Conservation (phyloP, 1,140 invertebrate genomes). For the Portunus trituberculatus region DNA sequence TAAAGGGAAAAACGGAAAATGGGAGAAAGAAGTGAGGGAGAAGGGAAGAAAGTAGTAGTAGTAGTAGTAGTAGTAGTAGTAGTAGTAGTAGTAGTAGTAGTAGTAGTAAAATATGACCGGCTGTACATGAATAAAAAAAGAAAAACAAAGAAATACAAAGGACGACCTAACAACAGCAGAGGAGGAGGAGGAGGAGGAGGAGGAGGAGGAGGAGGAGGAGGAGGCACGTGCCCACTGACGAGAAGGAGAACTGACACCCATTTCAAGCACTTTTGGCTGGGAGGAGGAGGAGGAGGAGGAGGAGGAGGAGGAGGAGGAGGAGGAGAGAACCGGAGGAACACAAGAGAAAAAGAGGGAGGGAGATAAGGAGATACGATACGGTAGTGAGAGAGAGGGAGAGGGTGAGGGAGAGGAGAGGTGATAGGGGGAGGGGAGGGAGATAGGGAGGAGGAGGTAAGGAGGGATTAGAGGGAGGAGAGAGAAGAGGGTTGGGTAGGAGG, state of each 20-base stretch:
- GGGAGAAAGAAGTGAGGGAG: not conserved
- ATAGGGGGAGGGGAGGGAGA: not conserved
- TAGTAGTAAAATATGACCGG: not conserved
- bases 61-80: slow-evolving; percentile 37
- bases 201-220: not conserved
- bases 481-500: not conserved
- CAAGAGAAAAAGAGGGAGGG: not conserved
- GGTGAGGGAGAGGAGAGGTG: not conserved
- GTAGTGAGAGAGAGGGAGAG: not conserved
- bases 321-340: not conserved
- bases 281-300: not conserved
- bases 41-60: not conserved
- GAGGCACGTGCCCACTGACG: not conserved
- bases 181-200: not conserved
- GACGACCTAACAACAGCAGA: too few species aligned
- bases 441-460: not conserved
- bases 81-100: slow-evolving; percentile 44
- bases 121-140: not conserved
- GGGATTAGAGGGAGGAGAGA: not conserved
- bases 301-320: not conserved
- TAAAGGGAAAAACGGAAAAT: too few species aligned
- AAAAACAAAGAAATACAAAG: not conserved
- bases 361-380: not conserved
- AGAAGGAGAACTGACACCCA: not conserved
- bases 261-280: not conserved